Conservation (phyloP, 1,140 invertebrate species). For the Drosophila lowei region DNA sequence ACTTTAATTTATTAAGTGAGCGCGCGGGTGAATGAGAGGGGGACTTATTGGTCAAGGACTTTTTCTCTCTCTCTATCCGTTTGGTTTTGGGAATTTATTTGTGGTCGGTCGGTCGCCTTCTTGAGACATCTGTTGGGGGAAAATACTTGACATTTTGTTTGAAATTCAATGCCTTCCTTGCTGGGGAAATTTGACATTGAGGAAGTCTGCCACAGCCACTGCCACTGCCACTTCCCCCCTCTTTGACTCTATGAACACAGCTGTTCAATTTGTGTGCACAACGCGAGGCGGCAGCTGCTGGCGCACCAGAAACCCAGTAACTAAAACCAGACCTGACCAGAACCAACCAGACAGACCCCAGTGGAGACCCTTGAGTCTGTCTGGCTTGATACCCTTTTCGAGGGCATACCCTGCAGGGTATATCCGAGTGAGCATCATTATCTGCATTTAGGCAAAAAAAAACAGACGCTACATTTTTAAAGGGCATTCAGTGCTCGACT, state of each 20-base stretch:
- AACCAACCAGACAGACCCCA: constrained; percentile 12
- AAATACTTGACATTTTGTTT: constrained; percentile 15
- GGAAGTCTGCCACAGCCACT: constrained; percentile 19
- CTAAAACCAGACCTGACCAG: constrained; percentile 13
- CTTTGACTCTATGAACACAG: constrained; percentile 42
- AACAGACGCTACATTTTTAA: no score
- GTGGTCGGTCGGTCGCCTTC: neutral
- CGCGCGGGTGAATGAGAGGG: neutral
- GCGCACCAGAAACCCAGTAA: constrained; percentile 28
- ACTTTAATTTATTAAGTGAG: constrained; percentile 42
- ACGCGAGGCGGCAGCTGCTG: constrained; percentile 45
- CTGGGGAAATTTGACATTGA: constrained; percentile 32
- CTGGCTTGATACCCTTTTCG: constrained; percentile 1
- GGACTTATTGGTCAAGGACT: constrained; percentile 38
- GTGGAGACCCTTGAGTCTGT: constrained; percentile 26
- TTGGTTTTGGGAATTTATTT: neutral
- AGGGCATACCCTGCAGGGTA: no score
- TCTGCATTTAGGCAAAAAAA: no score
- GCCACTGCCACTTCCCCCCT: neutral
- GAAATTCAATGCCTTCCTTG: constrained; percentile 39
- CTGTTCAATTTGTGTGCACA: constrained; percentile 58
- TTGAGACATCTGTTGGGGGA: neutral
- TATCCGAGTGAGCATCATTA: no score
- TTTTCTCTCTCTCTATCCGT: neutral
- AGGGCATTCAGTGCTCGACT: no score